Base-by-base conservation (phyloP, 2,113 vertebrate genomes). In the Dasypus novemcinctus region DNA sequence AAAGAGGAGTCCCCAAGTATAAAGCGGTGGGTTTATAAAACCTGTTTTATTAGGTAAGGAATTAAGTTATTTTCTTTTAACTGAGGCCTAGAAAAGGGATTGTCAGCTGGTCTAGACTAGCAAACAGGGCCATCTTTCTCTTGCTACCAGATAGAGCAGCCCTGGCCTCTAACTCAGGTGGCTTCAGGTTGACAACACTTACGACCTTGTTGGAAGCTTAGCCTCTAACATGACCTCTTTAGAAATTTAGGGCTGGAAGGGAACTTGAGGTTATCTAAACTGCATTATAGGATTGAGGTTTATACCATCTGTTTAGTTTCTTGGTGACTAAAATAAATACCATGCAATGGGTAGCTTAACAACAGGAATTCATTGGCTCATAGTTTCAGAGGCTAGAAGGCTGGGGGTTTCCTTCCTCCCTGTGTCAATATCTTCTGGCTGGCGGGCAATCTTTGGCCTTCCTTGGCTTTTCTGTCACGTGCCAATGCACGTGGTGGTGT, bases 1-100 rank as follows among this genome's bases (percentile, higher is more conserved):
- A 64, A 80, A 81, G 38, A 93, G n/a, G 9, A 80, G 49, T 82
- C 81, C 57, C 57, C 46, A 82, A 68, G 86, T 76, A 86, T 43
- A 92, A 95, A 81, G 74, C 68, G 29, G 36, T 75, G 41, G 52
- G 64, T 75, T 91, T 84, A 88, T 31, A 57, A 68, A 92, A 36
- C n/a, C n/a, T 91, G 3, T 66, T 94, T 79, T 9, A 54, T 87
- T 91, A 88, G 14, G 75, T 76, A 69, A 81, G 68, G 66, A 89
- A 43, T 89, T 66, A 82, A 87, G n/a, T 91, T 64, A 43, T 54
- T 81, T n/a, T 33, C 41, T 33, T 86, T 13, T 68, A 84, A 83
- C 20, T 54, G 61, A 87, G 21, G 64, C 61, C 38, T 59, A 79
- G 13, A 68, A 82, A 91, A 86, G 36, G 81, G 49, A 11, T 41